Evolutionary conservation across 2,797 vertebrate species (phyloP).

Genomic region (Rallus crepitans): DNA sequence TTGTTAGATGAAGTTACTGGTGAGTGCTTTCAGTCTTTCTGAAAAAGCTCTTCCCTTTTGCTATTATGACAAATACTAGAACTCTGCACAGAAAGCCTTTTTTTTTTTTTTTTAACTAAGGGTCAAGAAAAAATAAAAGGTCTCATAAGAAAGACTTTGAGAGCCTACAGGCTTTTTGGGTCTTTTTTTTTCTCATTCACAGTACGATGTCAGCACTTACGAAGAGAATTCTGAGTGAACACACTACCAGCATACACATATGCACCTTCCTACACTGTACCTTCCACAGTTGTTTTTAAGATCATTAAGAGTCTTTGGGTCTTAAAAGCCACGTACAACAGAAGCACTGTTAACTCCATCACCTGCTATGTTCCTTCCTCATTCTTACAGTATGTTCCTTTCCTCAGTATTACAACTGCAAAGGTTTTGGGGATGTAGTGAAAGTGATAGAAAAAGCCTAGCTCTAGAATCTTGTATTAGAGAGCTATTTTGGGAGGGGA

Average conservation of each 20-base stretch:
- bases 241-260: not conserved
- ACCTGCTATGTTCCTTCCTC: accelerated
- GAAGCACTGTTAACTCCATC: not conserved
- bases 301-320: not conserved
- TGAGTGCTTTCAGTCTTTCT: not conserved
- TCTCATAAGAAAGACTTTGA: not conserved
- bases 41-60: not conserved
- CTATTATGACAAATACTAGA: not conserved
- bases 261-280: not conserved
- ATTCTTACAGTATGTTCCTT: not conserved
- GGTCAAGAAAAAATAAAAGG: not conserved
- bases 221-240: not conserved
- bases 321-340: not conserved
- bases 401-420: not conserved
- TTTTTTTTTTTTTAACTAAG: not conserved
- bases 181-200: accelerated
- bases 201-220: not conserved
- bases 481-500: not conserved
- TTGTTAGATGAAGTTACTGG: not conserved
- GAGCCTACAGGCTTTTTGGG: not conserved
- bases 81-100: not conserved
- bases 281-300: not conserved
- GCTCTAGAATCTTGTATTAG: not conserved
- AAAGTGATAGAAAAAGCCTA: not conserved
- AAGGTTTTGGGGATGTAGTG: not conserved